Evolutionary conservation across 1,140 invertebrate species (phyloP).

Genomic region (Camponotus floridanus): DNA sequence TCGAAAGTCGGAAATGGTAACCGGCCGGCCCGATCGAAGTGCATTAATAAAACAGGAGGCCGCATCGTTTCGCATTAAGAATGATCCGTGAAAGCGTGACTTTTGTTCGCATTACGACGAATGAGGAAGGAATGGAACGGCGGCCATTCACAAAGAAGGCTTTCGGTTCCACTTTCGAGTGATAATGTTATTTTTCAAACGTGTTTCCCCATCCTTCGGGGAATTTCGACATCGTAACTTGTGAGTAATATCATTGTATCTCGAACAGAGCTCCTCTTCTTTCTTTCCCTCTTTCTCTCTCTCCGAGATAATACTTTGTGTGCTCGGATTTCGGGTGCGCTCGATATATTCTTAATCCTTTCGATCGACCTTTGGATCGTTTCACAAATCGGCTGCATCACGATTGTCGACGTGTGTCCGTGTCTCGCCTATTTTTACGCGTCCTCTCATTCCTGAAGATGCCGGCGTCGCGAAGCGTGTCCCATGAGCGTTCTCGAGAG

Average conservation of each 20-base stretch:
- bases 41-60: slow-evolving; percentile 68
- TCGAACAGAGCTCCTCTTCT: background rate
- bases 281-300: too few relatives aligned
- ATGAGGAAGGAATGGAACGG: slow-evolving; percentile 69
- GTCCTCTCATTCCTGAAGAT: slow-evolving; percentile 56
- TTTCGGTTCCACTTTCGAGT: slow-evolving; percentile 15
- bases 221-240: background rate
- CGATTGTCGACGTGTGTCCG: background rate
- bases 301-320: too few relatives aligned
- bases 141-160: slow-evolving; percentile 16
- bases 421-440: slow-evolving; percentile 64
- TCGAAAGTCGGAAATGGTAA: slow-evolving; percentile 45
- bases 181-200: background rate
- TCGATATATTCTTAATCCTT: background rate
- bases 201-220: slow-evolving; percentile 14
- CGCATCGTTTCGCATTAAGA: slow-evolving; percentile 56
- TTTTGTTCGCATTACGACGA: slow-evolving; percentile 74
- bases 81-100: slow-evolving; percentile 73
- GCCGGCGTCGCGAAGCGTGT: background rate
- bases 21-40: slow-evolving; percentile 15
- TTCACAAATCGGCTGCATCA: slow-evolving; percentile 6
- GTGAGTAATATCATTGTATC: background rate
- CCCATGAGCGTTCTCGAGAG: slow-evolving; percentile 32
- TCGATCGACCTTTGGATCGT: background rate
- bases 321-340: background rate